A percentile compares a stretch with the other conserved stretches of the same genome.
These are phyloP conservation scores for Pteronotus mesoamericanus DNA, from an alignment of 2,797 vertebrate species.

Conservation along the genomic window DNA sequence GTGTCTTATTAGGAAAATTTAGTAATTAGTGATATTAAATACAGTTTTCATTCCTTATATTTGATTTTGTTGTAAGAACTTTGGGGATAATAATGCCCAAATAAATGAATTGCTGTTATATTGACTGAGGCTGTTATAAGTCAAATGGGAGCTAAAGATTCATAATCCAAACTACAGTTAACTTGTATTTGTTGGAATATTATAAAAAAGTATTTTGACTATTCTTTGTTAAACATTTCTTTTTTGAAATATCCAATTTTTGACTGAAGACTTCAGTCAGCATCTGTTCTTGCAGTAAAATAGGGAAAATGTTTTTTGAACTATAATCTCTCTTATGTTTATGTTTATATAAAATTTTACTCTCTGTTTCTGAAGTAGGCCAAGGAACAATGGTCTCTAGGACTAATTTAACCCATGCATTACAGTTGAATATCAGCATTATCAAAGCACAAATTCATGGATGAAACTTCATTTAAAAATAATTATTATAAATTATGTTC, in stretches of 20 bases:
- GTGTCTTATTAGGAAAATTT: not conserved
- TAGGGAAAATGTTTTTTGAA: not conserved
- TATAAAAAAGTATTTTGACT: not conserved
- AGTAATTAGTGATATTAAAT: not conserved
- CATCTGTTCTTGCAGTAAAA: not conserved
- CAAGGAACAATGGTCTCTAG: not conserved
- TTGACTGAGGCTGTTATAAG: not conserved
- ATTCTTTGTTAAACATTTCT: not conserved
- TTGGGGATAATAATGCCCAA: not conserved
- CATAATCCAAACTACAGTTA: not conserved
- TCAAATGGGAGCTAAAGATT: not conserved
- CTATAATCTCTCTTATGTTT: not conserved
- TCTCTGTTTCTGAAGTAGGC: not conserved
- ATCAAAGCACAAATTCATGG: not conserved
- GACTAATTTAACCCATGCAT: not conserved
- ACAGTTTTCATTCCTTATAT: not conserved
- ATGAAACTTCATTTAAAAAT: not conserved
- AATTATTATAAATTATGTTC: not conserved
- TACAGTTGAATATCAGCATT: not conserved
- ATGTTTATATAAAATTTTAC: not conserved
- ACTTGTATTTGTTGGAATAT: not conserved
- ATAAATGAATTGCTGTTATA: not conserved
- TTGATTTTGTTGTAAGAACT: not conserved
- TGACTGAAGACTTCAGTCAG: not conserved
- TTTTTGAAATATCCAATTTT: constrained; percentile 10